phyloP scores from a whole-genome alignment of 2,888 invertebrate genomes.

The Pseudococcus longispinus region DNA sequence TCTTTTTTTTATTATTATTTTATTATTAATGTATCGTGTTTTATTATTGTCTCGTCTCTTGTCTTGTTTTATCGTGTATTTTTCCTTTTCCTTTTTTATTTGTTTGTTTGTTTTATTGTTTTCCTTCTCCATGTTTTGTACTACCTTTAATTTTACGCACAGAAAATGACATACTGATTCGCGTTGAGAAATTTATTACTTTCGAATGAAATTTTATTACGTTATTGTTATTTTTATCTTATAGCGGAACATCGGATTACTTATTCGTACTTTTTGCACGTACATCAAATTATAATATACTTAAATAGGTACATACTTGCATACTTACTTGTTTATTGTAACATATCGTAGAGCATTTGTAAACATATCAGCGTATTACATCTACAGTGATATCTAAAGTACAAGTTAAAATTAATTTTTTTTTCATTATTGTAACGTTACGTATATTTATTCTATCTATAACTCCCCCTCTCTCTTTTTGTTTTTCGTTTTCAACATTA shows the following conservation, averaged over 20 bases:
- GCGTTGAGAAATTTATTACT: background rate
- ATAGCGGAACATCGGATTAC: background rate
- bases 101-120: background rate
- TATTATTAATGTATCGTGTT: background rate
- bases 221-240: background rate
- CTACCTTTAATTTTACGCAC: background rate
- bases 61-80: background rate
- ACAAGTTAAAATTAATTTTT: constrained; percentile 50
- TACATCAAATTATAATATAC: background rate
- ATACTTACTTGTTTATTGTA: constrained; percentile 21
- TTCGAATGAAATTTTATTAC: background rate
- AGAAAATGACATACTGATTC: background rate
- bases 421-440: background rate
- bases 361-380: constrained; percentile 52
- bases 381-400: constrained; percentile 48
- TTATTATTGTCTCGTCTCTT: background rate
- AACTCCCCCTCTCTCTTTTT: background rate
- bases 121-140: background rate
- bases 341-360: constrained; percentile 54
- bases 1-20: background rate
- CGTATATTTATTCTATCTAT: background rate
- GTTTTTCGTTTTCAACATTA: background rate
- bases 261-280: background rate
- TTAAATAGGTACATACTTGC: constrained; percentile 12
- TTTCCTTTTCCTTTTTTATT: background rate